These are phyloP conservation scores for Acanthaster planci DNA, from an alignment of 35 echinoderm and acorn worm genomes.

Conservation along the genomic window DNA sequence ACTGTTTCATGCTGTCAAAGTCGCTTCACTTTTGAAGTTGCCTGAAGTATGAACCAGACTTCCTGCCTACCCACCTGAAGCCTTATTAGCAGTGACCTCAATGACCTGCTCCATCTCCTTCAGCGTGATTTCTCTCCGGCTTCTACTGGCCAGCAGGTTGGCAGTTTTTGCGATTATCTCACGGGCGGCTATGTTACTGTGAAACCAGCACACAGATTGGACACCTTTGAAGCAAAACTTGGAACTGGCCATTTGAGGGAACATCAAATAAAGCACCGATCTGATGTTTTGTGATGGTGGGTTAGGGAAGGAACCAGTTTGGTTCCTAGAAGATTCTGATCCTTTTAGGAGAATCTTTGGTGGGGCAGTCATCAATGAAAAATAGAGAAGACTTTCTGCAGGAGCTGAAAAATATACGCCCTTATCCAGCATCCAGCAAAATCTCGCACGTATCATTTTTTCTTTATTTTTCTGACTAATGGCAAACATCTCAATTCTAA, in stretches of 20 bases:
- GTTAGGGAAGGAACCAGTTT: background rate
- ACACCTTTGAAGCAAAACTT: background rate
- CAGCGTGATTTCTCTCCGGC: constrained; percentile 51
- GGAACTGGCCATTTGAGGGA: background rate
- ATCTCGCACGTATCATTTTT: no score
- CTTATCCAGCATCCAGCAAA: no score
- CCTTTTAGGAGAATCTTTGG: background rate
- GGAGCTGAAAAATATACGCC: no score
- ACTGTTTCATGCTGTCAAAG: no score
- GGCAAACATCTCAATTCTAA: no score
- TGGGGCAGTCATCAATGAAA: no score
- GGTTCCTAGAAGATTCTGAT: background rate
- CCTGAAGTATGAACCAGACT: no score
- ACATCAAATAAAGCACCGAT: background rate
- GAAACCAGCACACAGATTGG: constrained; percentile 1
- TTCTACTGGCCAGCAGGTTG: constrained; percentile 15
- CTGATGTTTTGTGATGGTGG: background rate
- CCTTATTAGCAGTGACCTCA: constrained; percentile 34
- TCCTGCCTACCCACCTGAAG: no score
- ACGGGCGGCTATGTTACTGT: constrained; percentile 64
- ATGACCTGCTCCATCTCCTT: constrained; percentile 68
- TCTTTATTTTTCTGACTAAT: no score
- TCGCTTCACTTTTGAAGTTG: no score
- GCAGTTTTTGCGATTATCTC: constrained; percentile 41
- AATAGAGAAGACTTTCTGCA: no score